Percentiles rank a stretch among this genome's conserved stretches.
Evolutionary conservation across 2,113 vertebrate species (phyloP).

Genomic region (Spea multiplicata): DNA sequence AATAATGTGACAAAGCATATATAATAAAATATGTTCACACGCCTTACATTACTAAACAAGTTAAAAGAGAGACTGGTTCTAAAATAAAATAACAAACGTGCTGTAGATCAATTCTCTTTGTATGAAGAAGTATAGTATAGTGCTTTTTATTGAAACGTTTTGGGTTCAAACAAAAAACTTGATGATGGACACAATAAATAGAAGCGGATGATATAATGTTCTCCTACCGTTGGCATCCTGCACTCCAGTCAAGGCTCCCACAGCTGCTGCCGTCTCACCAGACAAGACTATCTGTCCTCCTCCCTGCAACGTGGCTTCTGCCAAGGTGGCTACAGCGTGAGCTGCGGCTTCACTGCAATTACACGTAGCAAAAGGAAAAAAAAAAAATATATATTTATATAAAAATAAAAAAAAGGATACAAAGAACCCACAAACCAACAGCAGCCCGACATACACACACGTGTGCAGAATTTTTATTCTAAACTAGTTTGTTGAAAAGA

Average conservation of each 20-base stretch:
- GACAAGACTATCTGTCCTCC: conserved; percentile 96
- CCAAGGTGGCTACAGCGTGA: conserved; percentile 93
- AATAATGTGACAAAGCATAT: too few species aligned
- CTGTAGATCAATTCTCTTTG: too few species aligned
- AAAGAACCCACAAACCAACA: too few species aligned
- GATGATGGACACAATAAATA: not conserved
- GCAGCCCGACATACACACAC: not conserved
- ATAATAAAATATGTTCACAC: too few species aligned
- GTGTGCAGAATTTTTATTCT: too few species aligned
- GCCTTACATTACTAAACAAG: too few species aligned
- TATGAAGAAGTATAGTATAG: too few species aligned
- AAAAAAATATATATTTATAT: not conserved
- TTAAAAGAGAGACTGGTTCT: too few species aligned
- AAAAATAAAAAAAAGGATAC: conserved; percentile 1
- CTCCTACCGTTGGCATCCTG: conserved; percentile 85
- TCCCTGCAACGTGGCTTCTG: conserved; percentile 94
- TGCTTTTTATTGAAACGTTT: too few species aligned
- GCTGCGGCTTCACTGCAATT: conserved; percentile 88
- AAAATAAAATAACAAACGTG: too few species aligned
- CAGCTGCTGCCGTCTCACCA: conserved; percentile 93
- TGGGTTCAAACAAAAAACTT: not conserved
- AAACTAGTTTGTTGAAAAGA: too few species aligned
- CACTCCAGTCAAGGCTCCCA: conserved; percentile 91
- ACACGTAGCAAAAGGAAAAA: conserved; percentile 15
- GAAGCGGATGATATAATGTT: conserved; percentile 17